Percentiles rank a stretch among this genome's conserved stretches.
phyloP scores from a whole-genome alignment of 2,797 vertebrate species.

The Brotula barbata region DNA sequence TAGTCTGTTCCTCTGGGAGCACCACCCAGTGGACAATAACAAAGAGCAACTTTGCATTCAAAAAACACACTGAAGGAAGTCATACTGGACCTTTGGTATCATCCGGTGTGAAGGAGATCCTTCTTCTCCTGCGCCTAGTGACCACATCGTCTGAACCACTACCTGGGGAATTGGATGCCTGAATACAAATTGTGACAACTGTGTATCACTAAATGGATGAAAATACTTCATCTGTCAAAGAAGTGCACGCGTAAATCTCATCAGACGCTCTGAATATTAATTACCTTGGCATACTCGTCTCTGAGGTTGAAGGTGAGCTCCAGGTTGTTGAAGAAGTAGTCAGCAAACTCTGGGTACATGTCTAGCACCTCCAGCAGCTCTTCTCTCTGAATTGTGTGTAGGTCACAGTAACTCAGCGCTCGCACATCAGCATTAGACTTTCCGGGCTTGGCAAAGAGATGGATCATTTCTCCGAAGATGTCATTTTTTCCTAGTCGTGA shows the following conservation, averaged over 20 bases:
- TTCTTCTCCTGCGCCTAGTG: constrained; percentile 84
- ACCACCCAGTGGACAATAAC: constrained; percentile 44
- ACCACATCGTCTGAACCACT: constrained; percentile 84
- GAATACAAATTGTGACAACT: not conserved
- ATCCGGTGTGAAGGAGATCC: constrained; percentile 91
- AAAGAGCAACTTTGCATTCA: constrained; percentile 28
- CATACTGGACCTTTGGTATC: constrained; percentile 73
- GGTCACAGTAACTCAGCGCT: constrained; percentile 96
- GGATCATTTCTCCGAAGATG: constrained; percentile 99
- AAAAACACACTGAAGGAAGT: constrained; percentile 13
- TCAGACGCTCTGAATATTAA: not conserved
- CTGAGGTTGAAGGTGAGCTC: constrained; percentile 97
- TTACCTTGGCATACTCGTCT: constrained; percentile 89
- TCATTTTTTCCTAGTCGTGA: constrained; percentile 91
- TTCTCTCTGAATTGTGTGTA: constrained; percentile 96
- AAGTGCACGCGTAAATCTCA: not conserved
- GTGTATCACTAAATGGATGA: not conserved
- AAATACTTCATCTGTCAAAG: not conserved
- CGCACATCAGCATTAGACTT: constrained; percentile 97
- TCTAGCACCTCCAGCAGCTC: constrained; percentile 96
- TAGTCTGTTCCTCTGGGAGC: constrained; percentile 29
- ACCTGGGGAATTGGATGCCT: constrained; percentile 79
- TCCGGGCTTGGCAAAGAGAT: constrained; percentile 92
- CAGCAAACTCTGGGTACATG: constrained; percentile 98
- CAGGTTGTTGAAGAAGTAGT: constrained; percentile 94